phyloP scores from a whole-genome alignment of 2,797 vertebrate species.

The Poecilia picta region DNA sequence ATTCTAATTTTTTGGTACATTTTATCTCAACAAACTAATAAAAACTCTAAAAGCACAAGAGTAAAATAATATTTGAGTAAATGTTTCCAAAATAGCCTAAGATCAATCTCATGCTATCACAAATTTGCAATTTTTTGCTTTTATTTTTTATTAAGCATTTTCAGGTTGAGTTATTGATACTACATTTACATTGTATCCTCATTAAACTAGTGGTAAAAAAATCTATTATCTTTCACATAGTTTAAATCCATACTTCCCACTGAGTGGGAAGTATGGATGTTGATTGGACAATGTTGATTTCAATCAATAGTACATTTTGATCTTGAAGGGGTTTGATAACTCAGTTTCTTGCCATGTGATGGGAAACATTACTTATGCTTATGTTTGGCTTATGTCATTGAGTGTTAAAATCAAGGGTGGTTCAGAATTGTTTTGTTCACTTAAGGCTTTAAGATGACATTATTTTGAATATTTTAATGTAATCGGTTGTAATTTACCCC shows the following conservation, averaged over 20 bases:
- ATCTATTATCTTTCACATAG: neutral
- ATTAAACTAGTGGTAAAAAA: neutral
- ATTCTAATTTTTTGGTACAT: neutral
- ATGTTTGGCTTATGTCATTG: neutral
- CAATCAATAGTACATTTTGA: neutral
- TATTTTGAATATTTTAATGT: neutral
- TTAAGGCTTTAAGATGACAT: neutral
- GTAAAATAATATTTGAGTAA: neutral
- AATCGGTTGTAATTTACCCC: neutral
- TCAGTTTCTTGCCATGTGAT: neutral
- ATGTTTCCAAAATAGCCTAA: neutral
- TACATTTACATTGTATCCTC: neutral
- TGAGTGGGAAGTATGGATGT: no score
- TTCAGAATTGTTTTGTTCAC: neutral
- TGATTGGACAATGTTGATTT: no score
- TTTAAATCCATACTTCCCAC: neutral
- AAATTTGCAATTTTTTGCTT: neutral
- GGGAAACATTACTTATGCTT: neutral
- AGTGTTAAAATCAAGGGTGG: neutral
- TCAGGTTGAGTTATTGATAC: neutral
- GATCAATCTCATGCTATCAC: neutral
- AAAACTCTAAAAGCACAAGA: neutral
- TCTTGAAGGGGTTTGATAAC: neutral
- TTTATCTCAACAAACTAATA: neutral
- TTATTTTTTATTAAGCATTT: neutral